Evolutionary conservation across 2,888 invertebrate species (phyloP).

Genomic region (Auanema sp.): DNA sequence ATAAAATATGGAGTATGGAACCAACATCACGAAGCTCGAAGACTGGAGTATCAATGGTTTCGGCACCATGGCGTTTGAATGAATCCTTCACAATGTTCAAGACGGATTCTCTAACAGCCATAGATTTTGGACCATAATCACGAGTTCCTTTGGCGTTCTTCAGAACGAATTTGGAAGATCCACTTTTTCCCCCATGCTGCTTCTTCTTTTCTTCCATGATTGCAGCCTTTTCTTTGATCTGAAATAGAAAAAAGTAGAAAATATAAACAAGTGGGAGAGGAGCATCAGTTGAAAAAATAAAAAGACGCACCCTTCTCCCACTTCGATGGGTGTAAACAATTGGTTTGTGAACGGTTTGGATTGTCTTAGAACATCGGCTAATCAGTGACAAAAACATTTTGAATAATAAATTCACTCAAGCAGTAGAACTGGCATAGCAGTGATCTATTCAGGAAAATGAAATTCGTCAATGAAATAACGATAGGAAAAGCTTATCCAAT

Average conservation of each 20-base stretch:
- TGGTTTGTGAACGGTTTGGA: conserved; percentile 7
- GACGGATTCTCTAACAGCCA: conserved; percentile 76
- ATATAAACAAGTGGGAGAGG: neutral
- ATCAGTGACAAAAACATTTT: conserved; percentile 19
- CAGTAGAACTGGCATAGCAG: neutral
- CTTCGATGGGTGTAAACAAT: conserved; percentile 53
- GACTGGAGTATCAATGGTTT: conserved; percentile 79
- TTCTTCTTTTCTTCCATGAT: conserved; percentile 81
- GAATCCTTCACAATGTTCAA: conserved; percentile 82
- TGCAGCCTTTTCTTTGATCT: conserved; percentile 84
- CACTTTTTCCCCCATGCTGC: conserved; percentile 68
- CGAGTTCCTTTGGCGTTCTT: conserved; percentile 72
- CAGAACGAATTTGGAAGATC: conserved; percentile 48
- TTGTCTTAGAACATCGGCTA: conserved; percentile 29
- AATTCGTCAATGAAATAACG: neutral
- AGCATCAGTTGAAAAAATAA: conserved; percentile 7
- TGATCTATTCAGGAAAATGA: conserved; percentile 16
- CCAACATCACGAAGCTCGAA: conserved; percentile 58
- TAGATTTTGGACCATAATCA: conserved; percentile 91
- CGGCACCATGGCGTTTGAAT: conserved; percentile 95
- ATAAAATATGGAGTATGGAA: neutral
- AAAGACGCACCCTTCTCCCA: conserved; percentile 49
- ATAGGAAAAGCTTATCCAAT: too few relatives aligned
- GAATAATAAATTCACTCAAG: conserved; percentile 6
- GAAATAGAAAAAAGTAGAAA: conserved; percentile 36